These are phyloP conservation scores for Drosophila miranda DNA, from an alignment of 1,140 invertebrate species.

Conservation along the genomic window DNA sequence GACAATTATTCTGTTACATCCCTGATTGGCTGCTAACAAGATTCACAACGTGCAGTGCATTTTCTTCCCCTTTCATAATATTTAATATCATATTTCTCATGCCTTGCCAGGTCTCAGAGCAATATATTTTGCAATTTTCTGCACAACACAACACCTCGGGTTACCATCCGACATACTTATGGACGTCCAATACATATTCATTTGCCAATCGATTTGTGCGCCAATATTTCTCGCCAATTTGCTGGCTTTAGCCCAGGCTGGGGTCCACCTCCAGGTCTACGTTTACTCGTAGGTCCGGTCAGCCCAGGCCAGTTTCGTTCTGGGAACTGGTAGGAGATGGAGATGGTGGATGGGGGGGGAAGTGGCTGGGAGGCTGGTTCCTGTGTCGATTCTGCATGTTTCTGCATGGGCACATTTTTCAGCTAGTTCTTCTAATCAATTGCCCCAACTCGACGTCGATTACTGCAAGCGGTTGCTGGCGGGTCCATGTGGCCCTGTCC, in stretches of 20 bases:
- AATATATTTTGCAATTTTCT: conserved; percentile 72
- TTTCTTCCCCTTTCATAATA: conserved; percentile 56
- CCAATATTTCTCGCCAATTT: conserved; percentile 67
- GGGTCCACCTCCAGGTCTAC: conserved; percentile 34
- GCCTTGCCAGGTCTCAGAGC: conserved; percentile 45
- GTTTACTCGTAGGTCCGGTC: background rate
- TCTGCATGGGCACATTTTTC: conserved; percentile 48
- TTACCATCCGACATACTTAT: conserved; percentile 53
- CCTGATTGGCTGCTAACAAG: conserved; percentile 64
- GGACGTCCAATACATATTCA: conserved; percentile 65
- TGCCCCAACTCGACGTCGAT: conserved; percentile 59
- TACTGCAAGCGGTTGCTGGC: conserved; percentile 47
- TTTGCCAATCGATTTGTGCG: conserved; percentile 75
- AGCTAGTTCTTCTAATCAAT: conserved; percentile 69
- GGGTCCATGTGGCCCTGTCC: conserved; percentile 6
- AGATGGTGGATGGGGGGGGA: background rate
- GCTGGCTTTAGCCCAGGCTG: conserved; percentile 44
- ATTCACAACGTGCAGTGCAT: conserved; percentile 58
- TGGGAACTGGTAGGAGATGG: conserved; percentile 3
- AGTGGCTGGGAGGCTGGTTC: conserved; percentile 21
- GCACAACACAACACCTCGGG: conserved; percentile 62
- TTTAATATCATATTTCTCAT: conserved; percentile 72
- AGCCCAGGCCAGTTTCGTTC: conserved; percentile 27
- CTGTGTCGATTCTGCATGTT: conserved; percentile 23
- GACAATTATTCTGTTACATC: conserved; percentile 51